Percentiles rank a stretch among this genome's conserved stretches.
phyloP scores from a whole-genome alignment of 2,888 invertebrate genomes.

The Tiliacea aurago region DNA sequence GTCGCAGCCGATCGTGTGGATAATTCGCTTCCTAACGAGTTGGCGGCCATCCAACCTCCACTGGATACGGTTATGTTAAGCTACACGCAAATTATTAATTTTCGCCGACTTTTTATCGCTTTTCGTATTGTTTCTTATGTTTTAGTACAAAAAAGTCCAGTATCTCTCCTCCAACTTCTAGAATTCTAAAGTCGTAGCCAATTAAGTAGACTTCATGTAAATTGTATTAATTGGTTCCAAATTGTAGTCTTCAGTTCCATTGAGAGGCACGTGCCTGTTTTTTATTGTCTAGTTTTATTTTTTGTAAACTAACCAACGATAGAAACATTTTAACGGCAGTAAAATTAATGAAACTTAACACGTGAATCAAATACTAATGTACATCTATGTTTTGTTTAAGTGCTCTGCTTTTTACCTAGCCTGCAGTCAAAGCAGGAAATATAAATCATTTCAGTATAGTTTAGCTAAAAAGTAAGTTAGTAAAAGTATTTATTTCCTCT shows the following conservation, averaged over 20 bases:
- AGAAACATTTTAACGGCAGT: background rate
- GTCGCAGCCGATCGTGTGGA: conserved; percentile 63
- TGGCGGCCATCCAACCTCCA: conserved; percentile 68
- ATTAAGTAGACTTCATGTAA: conserved; percentile 11
- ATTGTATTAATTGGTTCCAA: conserved; percentile 28
- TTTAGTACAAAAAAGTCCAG: background rate
- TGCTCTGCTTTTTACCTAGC: background rate
- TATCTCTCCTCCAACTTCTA: conserved; percentile 6
- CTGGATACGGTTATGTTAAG: conserved; percentile 69
- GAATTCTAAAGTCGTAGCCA: conserved; percentile 8
- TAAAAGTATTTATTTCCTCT: background rate
- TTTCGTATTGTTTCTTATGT: conserved; percentile 39
- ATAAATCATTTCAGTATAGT: background rate
- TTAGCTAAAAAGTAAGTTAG: background rate
- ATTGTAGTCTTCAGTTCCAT: conserved; percentile 5
- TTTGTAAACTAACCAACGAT: background rate
- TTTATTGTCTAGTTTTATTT: background rate
- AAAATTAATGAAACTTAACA: conserved; percentile 1
- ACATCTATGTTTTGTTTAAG: background rate
- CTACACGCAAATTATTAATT: conserved; percentile 71
- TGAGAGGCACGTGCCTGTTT: background rate
- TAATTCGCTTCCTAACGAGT: conserved; percentile 70
- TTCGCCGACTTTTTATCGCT: conserved; percentile 51
- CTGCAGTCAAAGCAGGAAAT: background rate
- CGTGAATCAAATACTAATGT: background rate